Evolutionary conservation across 2,797 vertebrate species (phyloP), one percentile per base, ranked within the genome.

Genomic region (Siniperca obscura): DNA sequence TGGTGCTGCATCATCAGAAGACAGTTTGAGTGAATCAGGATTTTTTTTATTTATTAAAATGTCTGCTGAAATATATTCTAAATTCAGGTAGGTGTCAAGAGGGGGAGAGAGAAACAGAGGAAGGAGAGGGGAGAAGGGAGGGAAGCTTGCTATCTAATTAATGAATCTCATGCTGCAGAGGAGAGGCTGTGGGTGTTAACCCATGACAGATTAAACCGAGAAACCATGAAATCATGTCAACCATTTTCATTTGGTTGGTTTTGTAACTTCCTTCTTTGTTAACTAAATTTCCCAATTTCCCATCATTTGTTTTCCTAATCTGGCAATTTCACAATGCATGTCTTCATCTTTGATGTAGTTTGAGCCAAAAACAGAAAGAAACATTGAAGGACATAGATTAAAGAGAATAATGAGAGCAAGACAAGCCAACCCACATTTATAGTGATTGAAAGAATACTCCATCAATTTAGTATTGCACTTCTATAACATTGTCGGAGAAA

Each of bases 231-330:
- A n/a, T 44, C 38, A 70, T 22, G 34, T 53, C 5, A 68, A 25
- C 14, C 27, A 19, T 59, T 3, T 36, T 53, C 1, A 48, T 68
- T 85, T 71, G 11, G 7, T 42, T 27, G 13, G 1, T 71, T 74
- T 70, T 30, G 42, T 75, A 77, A 82, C 70, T 46, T 74, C 64
- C 62, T 50, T 46, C 17, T 64, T 50, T 57, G 14, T 68, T 55
- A 1, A 10, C 56, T n/a, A 30, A 55, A 79, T 83, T 11, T 71
- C 27, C 48, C n/a, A 9, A 34, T 76, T 85, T 77, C 38, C 22
- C n/a, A 53, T 19, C 25, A 64, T 1, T 7, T 61, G 7, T 57
- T 76, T 30, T 50, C n/a, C 17, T 60, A 42, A 62, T 55, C 42
- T 7, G 3, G 12, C 0, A 13, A 56, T 81, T 65, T 75, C 46